Base-by-base conservation (phyloP, 2,888 invertebrate species). In the Stenolophus ochropezus region DNA sequence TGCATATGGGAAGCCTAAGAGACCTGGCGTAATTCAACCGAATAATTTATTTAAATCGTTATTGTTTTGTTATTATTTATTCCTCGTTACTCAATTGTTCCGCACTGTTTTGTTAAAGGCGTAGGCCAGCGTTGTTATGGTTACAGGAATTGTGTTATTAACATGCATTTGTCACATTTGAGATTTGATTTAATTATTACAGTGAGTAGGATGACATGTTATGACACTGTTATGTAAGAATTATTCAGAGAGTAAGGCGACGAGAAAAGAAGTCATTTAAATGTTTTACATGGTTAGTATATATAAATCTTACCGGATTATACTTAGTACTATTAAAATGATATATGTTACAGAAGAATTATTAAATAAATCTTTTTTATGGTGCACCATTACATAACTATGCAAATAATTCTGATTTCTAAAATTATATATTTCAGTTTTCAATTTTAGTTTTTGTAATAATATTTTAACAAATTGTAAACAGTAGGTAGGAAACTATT, bases 31-130 rank as follows among this genome's bases (percentile, higher is more conserved):
- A 49, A 42, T 47, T 73, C 47, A 47, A 49, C 47, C 47, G 73
- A 73, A 73, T 73, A 73, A 73, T 73, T 73, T 73, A 73, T 73
- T 73, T 73, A 73, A 73, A 73, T 73, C 73, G 73, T 73, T 73
- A 73, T 73, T 73, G 73, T 73, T 73, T 73, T 73, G 47, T 42
- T 73, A 73, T 73, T 73, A 73, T 73, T 73, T 73, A 73, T 73
- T 47, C 47, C 23, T 18, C 49, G 73, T 73, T 73, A 47, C 73
- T 42, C 47, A 73, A 73, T 16, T 73, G 61, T 61, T 61, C 61
- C 61, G 61, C 61, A 14, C 23, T 61, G 61, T 61, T 61, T 21
- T 61, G 5, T 23, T 14, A 61, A 25, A 61, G 11, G 61, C 61
- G 61, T 61, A 61, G 61, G 61, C 14, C 25, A n/a, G 23, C 14